These are phyloP conservation scores for Melitaea cinxia DNA, from an alignment of 1,140 invertebrate genomes.

Conservation along the genomic window DNA sequence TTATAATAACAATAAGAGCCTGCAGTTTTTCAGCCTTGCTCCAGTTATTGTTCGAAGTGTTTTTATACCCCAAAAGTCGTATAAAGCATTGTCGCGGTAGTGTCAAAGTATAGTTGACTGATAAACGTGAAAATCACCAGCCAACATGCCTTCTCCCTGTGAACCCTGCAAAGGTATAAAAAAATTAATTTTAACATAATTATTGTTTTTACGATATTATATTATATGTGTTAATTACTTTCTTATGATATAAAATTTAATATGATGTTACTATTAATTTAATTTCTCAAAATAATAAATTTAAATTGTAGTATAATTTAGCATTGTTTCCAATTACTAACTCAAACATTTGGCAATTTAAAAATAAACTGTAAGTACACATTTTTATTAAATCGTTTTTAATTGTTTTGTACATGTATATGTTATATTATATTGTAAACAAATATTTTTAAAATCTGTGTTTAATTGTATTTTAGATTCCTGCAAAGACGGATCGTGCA, in stretches of 20 bases:
- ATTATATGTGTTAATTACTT: not conserved
- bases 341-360: no score
- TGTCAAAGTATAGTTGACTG: slow-evolving; percentile 45
- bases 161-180: slow-evolving; percentile 72
- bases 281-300: no score
- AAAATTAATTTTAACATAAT: not conserved
- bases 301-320: no score
- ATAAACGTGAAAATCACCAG: slow-evolving; percentile 29
- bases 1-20: not conserved
- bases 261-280: no score
- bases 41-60: slow-evolving; percentile 45
- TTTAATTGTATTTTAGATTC: slow-evolving; percentile 43
- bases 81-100: slow-evolving; percentile 51
- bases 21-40: slow-evolving; percentile 52
- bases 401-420: no score
- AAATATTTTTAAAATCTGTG: no score
- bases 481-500: slow-evolving; percentile 61
- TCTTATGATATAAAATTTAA: no score
- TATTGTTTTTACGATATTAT: not conserved
- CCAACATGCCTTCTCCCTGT: slow-evolving; percentile 68
- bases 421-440: no score
- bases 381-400: no score
- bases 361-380: no score
- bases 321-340: no score
- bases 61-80: slow-evolving; percentile 46